Evolutionary conservation across 2,113 vertebrate genomes (phyloP).

Genomic region (Apistogramma diplotaenia): DNA sequence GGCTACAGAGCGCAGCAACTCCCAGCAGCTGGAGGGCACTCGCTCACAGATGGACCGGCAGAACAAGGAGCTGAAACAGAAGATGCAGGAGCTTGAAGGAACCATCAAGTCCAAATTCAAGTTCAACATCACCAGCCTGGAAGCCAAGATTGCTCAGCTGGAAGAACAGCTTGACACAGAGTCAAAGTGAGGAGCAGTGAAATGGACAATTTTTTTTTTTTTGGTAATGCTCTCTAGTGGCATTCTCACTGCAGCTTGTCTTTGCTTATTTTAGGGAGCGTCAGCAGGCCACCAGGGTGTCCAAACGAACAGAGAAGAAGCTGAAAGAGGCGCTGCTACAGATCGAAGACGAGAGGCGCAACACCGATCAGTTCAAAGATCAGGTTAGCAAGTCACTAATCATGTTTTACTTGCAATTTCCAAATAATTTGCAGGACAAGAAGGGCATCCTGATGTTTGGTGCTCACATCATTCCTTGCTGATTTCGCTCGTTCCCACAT

Average conservation of each 20-base stretch:
- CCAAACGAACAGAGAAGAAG: slow-evolving; percentile 90
- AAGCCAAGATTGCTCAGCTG: slow-evolving; percentile 89
- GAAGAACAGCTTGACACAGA: slow-evolving; percentile 93
- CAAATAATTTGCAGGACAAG: neutral
- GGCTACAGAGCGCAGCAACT: slow-evolving; percentile 84
- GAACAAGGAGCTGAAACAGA: slow-evolving; percentile 93
- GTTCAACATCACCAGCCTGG: slow-evolving; percentile 81
- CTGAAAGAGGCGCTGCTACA: slow-evolving; percentile 91
- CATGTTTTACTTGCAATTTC: neutral
- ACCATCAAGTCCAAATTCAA: slow-evolving; percentile 91
- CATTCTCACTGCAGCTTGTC: neutral
- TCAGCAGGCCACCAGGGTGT: slow-evolving; percentile 85
- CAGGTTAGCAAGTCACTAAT: slow-evolving; percentile 74
- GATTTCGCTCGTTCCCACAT: neutral
- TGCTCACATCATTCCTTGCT: neutral
- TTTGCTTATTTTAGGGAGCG: slow-evolving; percentile 80
- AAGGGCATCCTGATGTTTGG: neutral
- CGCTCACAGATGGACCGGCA: slow-evolving; percentile 91
- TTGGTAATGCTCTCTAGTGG: neutral
- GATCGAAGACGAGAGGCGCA: slow-evolving; percentile 92
- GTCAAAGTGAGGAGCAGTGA: slow-evolving; percentile 79
- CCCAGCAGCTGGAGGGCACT: slow-evolving; percentile 87
- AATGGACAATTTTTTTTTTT: neutral
- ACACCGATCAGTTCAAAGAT: slow-evolving; percentile 89
- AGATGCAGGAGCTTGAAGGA: slow-evolving; percentile 90